Evolutionary conservation across 2,113 vertebrate species (phyloP).

Genomic region (Geothlypis trichas): DNA sequence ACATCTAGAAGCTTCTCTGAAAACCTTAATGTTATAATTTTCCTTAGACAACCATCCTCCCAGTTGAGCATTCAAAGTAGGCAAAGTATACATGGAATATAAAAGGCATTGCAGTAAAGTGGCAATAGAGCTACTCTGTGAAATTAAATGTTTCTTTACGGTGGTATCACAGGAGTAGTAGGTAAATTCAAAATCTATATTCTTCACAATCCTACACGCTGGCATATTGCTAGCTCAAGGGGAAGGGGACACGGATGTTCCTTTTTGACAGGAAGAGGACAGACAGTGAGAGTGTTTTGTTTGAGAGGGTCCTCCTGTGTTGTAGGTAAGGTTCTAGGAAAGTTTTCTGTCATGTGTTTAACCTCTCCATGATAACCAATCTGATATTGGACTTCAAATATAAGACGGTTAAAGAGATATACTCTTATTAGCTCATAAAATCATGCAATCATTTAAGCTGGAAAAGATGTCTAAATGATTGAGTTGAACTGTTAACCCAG

Average conservation of each 20-base stretch:
- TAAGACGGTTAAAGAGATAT: not conserved
- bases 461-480: not conserved
- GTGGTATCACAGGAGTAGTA: not conserved
- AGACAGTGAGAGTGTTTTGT: not conserved
- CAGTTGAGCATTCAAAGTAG: not conserved
- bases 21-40: not conserved
- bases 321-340: not conserved
- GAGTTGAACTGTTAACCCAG: not conserved
- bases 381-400: not conserved
- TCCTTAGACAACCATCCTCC: not conserved
- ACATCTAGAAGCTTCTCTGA: not conserved
- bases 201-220: not conserved
- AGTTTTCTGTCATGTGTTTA: not conserved
- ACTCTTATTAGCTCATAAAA: not conserved
- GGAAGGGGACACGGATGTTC: rapidly evolving
- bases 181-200: not conserved
- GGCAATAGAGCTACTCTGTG: not conserved
- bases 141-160: not conserved
- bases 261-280: not conserved
- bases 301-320: not conserved
- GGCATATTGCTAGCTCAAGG: not conserved
- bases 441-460: not conserved
- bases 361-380: not conserved
- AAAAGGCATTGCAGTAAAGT: not conserved
- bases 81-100: not conserved